Percentiles rank a stretch among this genome's conserved stretches.
phyloP scores from a whole-genome alignment of 2,113 vertebrate genomes.

The Drymodes brunneopygia region DNA sequence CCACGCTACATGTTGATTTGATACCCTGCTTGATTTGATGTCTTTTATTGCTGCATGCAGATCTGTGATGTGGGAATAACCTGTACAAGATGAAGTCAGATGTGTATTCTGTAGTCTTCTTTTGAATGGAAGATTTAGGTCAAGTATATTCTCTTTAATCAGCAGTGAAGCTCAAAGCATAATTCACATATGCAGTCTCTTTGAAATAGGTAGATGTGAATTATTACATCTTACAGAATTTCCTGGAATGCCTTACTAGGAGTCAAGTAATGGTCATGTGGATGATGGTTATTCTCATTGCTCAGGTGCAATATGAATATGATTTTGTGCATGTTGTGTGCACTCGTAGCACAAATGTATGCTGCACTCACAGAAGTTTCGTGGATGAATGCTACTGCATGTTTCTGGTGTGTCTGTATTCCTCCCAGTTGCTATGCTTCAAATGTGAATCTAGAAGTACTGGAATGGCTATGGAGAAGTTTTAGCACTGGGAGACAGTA shows the following conservation, averaged over 20 bases:
- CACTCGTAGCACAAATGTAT: neutral
- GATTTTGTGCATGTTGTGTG: neutral
- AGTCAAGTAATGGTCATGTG: neutral
- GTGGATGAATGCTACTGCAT: neutral
- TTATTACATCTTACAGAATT: neutral
- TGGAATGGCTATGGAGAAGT: neutral
- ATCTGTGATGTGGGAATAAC: neutral
- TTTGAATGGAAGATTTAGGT: slow-evolving; percentile 1
- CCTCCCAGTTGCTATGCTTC: neutral
- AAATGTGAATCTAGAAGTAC: neutral
- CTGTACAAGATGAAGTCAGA: neutral
- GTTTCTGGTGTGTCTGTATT: neutral
- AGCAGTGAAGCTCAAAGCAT: neutral
- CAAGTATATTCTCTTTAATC: neutral
- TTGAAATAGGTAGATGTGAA: neutral
- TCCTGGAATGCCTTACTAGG: neutral
- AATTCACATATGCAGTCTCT: neutral
- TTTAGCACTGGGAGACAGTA: neutral
- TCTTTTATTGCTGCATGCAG: neutral
- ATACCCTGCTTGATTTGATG: neutral
- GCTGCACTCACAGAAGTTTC: neutral
- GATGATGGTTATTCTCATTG: neutral
- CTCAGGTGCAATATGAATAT: neutral
- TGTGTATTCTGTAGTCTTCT: neutral
- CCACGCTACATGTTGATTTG: neutral